These are phyloP conservation scores for Phrixothrix hirtus DNA, from an alignment of 2,888 invertebrate species.

Conservation along the genomic window DNA sequence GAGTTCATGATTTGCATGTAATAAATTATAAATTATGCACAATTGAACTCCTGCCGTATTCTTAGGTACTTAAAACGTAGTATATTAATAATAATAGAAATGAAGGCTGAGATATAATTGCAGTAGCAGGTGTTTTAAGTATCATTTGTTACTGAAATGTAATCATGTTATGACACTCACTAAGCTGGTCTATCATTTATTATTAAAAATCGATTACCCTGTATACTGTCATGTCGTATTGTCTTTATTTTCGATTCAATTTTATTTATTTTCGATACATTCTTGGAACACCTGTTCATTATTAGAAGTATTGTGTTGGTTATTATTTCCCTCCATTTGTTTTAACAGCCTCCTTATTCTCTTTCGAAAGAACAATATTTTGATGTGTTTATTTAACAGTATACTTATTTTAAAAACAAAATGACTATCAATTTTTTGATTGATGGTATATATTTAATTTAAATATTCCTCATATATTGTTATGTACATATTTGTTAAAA, in stretches of 20 bases:
- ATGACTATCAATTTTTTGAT: too few relatives aligned
- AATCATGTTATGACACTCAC: conserved; percentile 20
- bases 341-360: conserved; percentile 11
- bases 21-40: conserved; percentile 4
- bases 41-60: conserved; percentile 10
- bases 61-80: conserved; percentile 22
- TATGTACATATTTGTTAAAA: background rate
- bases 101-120: conserved; percentile 23
- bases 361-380: too few relatives aligned
- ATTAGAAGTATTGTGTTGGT: conserved; percentile 13
- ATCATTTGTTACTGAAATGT: conserved; percentile 23
- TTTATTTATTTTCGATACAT: too few relatives aligned
- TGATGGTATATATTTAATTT: background rate
- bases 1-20: conserved; percentile 1
- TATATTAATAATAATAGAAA: conserved; percentile 15
- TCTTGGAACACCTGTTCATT: too few relatives aligned
- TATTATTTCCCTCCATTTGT: conserved; percentile 29
- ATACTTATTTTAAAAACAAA: too few relatives aligned
- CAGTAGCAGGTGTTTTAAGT: conserved; percentile 18
- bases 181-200: conserved; percentile 23
- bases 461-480: conserved; percentile 5
- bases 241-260: conserved; percentile 3
- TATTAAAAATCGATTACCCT: conserved; percentile 17
- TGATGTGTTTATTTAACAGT: too few relatives aligned
- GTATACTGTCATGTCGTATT: conserved; percentile 3